A percentile compares a stretch with the other conserved stretches of the same genome.
These are phyloP conservation scores for Mythimna vitellina DNA, from an alignment of 2,888 invertebrate species.

Conservation along the genomic window DNA sequence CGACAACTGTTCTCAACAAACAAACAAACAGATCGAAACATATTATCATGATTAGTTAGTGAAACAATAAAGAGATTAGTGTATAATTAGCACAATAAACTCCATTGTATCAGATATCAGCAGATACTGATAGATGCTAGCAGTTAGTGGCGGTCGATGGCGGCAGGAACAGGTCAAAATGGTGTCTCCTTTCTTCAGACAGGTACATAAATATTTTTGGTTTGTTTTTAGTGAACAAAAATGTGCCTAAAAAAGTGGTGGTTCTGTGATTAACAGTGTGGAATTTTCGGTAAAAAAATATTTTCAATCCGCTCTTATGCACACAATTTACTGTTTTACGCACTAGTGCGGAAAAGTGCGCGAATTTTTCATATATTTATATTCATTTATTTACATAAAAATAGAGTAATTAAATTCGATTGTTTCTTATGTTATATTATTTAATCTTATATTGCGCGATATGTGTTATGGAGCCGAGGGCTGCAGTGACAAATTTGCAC, in stretches of 20 bases:
- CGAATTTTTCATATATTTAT: too few species aligned
- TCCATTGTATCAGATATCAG: slow-evolving; percentile 8
- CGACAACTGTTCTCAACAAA: slow-evolving; percentile 5
- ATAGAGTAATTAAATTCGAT: too few species aligned
- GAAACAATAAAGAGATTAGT: slow-evolving; percentile 31
- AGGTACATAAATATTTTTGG: slow-evolving; percentile 28
- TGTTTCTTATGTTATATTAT: too few species aligned
- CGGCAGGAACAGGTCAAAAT: slow-evolving; percentile 9
- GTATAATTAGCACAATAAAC: slow-evolving; percentile 29
- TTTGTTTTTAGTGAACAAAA: neutral
- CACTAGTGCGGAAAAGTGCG: too few species aligned
- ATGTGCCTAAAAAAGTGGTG: neutral
- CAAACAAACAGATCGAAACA: slow-evolving; percentile 10
- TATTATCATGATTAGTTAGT: neutral
- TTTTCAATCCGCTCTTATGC: neutral
- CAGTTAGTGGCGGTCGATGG: neutral
- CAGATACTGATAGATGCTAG: slow-evolving; percentile 7
- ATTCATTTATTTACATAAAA: too few species aligned
- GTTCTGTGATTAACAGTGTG: slow-evolving; percentile 1
- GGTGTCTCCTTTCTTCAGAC: slow-evolving; percentile 51
- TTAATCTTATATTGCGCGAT: too few species aligned
- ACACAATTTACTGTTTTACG: too few species aligned
- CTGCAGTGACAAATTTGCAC: too few species aligned
- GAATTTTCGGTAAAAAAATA: neutral
- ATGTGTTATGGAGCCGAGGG: too few species aligned